These are phyloP conservation scores for Coregonus ussuriensis DNA, from an alignment of 2,797 vertebrate species.

Conservation along the genomic window DNA sequence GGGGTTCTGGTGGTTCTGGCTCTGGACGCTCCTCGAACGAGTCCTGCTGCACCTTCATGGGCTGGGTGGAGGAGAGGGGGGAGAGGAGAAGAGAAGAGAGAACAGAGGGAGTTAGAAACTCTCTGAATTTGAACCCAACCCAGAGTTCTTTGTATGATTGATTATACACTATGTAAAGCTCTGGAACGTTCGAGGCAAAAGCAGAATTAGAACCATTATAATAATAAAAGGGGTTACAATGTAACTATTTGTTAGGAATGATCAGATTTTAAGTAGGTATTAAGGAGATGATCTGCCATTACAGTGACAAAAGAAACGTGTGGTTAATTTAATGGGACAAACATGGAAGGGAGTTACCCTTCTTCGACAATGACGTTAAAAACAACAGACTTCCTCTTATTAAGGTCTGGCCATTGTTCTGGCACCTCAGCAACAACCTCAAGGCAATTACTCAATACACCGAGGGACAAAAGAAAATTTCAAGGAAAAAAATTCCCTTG, in stretches of 20 bases:
- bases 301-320: neutral
- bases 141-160: neutral
- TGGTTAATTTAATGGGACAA: neutral
- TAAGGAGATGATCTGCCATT: neutral
- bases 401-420: constrained; percentile 46
- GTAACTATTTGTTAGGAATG: neutral
- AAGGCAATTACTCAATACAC: constrained; percentile 44
- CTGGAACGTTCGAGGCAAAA: neutral
- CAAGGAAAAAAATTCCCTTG: constrained; percentile 42
- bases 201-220: neutral
- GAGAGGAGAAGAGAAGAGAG: too few relatives aligned
- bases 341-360: constrained; percentile 21
- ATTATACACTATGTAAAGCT: neutral
- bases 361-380: constrained; percentile 23
- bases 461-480: constrained; percentile 44
- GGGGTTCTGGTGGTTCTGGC: constrained; percentile 69
- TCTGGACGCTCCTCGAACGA: constrained; percentile 82
- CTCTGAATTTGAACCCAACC: neutral
- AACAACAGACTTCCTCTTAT: constrained; percentile 46
- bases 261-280: neutral
- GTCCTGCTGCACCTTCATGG: constrained; percentile 92
- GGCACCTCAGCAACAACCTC: constrained; percentile 45
- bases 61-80: constrained; percentile 65
- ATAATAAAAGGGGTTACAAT: neutral
- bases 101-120: neutral